Evolutionary conservation across 2,888 invertebrate genomes (phyloP).

Genomic region (Platycheirus rosarum): DNA sequence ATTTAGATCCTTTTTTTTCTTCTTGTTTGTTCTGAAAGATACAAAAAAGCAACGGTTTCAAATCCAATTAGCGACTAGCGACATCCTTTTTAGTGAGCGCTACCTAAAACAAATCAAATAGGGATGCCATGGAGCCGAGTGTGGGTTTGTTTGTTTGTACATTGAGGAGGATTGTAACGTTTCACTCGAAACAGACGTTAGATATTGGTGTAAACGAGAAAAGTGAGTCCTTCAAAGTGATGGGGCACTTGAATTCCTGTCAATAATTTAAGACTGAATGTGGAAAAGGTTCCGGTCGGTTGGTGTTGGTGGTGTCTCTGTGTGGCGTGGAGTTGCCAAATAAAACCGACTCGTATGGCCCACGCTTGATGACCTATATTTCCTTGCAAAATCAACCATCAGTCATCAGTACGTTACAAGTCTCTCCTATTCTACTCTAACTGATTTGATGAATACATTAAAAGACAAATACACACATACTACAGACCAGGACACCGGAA

Average conservation of each 20-base stretch:
- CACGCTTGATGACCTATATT: constrained; percentile 26
- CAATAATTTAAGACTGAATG: constrained; percentile 7
- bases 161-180: not conserved
- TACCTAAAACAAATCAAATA: constrained; percentile 23
- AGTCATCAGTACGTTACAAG: not conserved
- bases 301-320: not conserved
- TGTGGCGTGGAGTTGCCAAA: not conserved
- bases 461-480: not conserved
- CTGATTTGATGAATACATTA: constrained; percentile 10
- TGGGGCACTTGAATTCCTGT: constrained; percentile 23
- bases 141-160: not conserved
- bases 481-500: not conserved
- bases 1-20: not conserved
- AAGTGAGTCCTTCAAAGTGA: constrained; percentile 14
- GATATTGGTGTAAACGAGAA: not conserved
- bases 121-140: not conserved
- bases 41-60: constrained; percentile 1
- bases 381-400: constrained; percentile 3
- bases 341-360: not conserved
- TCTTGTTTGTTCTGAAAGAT: constrained; percentile 9
- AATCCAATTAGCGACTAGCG: constrained; percentile 18
- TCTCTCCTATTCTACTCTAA: not conserved
- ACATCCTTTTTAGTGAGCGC: not conserved
- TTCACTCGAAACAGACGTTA: constrained; percentile 22
- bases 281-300: not conserved